Conservation (phyloP, 2,797 vertebrate genomes). For the Gymnothorax javanicus region DNA sequence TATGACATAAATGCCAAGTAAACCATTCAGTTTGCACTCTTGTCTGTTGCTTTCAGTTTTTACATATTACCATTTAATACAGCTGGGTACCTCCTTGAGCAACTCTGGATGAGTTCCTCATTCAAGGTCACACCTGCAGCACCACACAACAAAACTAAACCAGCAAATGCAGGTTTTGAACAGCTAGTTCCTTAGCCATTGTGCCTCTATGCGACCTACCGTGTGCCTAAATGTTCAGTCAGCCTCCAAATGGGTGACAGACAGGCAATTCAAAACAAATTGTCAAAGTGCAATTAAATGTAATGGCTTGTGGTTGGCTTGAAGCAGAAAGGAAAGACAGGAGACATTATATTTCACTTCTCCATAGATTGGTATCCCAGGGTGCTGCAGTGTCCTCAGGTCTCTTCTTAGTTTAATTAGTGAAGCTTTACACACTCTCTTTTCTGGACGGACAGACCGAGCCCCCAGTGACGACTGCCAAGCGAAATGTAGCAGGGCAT, state of each 20-base stretch:
- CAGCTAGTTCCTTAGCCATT: not conserved
- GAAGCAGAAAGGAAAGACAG: slow-evolving; percentile 23
- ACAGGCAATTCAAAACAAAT: slow-evolving; percentile 47
- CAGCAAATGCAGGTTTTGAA: not conserved
- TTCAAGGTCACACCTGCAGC: not conserved
- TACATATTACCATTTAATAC: not conserved
- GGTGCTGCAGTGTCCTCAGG: slow-evolving; percentile 51
- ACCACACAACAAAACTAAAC: not conserved
- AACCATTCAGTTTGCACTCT: slow-evolving; percentile 21
- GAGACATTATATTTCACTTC: slow-evolving; percentile 45
- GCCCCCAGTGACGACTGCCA: slow-evolving; percentile 44
- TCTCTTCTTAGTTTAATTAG: slow-evolving; percentile 55
- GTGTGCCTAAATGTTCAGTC: not conserved
- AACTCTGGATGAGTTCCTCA: not conserved
- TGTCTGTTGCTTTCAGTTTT: slow-evolving; percentile 26
- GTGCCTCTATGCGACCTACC: not conserved
- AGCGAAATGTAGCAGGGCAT: slow-evolving; percentile 51
- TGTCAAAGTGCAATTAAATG: slow-evolving; percentile 57
- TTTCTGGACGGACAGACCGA: slow-evolving; percentile 15
- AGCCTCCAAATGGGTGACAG: slow-evolving; percentile 45
- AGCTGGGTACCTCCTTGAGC: not conserved
- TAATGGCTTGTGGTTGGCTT: slow-evolving; percentile 44
- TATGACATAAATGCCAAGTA: slow-evolving; percentile 23
- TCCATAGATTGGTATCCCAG: slow-evolving; percentile 47
- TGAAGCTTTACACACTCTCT: slow-evolving; percentile 27